Percentiles rank a stretch among this genome's conserved stretches.
Evolutionary conservation across 2,113 vertebrate genomes (phyloP).

Genomic region (Dasyurus viverrinus): DNA sequence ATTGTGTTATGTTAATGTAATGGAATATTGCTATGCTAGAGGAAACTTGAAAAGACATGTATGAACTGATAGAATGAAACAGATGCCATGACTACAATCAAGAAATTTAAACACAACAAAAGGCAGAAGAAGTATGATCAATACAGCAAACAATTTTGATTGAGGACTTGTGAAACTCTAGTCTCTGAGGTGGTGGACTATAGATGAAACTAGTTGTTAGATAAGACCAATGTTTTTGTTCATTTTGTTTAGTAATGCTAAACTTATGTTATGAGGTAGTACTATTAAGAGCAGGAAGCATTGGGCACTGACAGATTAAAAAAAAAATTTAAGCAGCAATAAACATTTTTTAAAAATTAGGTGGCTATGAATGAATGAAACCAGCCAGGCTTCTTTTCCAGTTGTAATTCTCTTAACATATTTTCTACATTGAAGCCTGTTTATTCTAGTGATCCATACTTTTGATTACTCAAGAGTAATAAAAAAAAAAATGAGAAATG

Average conservation of each 20-base stretch:
- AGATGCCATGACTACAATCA: not conserved
- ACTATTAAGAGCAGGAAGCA: not conserved
- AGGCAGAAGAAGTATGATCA: not conserved
- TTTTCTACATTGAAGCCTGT: not conserved
- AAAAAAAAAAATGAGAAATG: not conserved
- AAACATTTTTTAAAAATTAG: not conserved
- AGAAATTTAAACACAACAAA: not conserved
- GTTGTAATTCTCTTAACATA: not conserved
- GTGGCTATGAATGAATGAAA: not conserved
- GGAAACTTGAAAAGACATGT: not conserved
- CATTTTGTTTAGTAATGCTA: not conserved
- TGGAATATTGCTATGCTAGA: not conserved
- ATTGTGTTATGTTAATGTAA: not conserved
- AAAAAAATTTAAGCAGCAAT: not conserved
- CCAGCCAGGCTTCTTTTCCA: not conserved
- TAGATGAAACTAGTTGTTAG: not conserved
- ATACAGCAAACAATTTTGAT: not conserved
- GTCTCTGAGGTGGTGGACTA: not conserved
- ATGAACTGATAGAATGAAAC: not conserved
- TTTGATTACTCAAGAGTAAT: not conserved
- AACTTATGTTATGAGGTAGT: not conserved
- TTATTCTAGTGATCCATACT: not conserved
- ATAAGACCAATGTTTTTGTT: not conserved
- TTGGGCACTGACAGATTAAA: not conserved
- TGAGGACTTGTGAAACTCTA: not conserved